phyloP scores from a whole-genome alignment of 2,797 vertebrate genomes.

The Luscinia megarhynchos region DNA sequence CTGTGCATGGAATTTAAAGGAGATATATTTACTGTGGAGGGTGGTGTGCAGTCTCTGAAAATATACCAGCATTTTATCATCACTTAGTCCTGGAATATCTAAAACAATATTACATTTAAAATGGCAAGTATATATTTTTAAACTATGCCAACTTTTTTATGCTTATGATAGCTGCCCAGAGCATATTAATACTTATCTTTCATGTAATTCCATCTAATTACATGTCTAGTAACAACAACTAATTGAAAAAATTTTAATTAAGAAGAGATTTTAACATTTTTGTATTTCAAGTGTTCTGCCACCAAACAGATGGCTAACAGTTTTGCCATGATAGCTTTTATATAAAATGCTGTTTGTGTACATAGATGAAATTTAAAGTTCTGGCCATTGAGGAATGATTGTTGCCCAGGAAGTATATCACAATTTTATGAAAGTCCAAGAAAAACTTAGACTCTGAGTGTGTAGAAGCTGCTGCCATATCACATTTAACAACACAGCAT shows the following conservation, averaged over 20 bases:
- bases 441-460: background rate
- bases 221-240: background rate
- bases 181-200: constrained; percentile 8
- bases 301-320: background rate
- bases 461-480: background rate
- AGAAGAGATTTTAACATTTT: background rate
- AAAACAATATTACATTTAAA: background rate
- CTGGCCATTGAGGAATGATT: background rate
- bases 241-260: background rate
- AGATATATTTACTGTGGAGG: background rate
- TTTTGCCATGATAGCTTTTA: background rate
- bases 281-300: background rate
- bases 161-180: background rate
- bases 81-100: background rate
- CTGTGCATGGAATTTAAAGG: background rate
- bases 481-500: background rate
- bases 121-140: background rate
- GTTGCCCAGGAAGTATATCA: background rate
- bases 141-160: background rate
- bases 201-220: background rate
- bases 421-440: background rate
- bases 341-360: background rate
- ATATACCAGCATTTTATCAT: background rate
- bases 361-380: background rate
- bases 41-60: background rate